These are phyloP conservation scores for Columba livia DNA, from an alignment of 2,113 vertebrate genomes.

Conservation along the genomic window DNA sequence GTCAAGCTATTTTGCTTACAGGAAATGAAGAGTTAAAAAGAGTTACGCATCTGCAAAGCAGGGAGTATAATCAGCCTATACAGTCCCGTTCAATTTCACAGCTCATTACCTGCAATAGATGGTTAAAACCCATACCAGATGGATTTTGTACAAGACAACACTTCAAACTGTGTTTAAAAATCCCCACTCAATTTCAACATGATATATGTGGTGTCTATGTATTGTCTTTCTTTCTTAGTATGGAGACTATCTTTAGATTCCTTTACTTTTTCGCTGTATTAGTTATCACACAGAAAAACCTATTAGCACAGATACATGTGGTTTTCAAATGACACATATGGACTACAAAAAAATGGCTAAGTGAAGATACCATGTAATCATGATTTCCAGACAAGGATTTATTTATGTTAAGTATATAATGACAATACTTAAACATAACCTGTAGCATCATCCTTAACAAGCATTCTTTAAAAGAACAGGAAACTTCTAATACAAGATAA, in stretches of 20 bases:
- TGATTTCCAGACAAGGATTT: background rate
- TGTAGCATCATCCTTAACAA: background rate
- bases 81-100: conserved; percentile 34
- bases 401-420: background rate
- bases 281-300: background rate
- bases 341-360: background rate
- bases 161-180: conserved; percentile 14
- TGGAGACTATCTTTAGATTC: background rate
- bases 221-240: background rate
- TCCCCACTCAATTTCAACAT: background rate
- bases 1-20: background rate
- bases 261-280: background rate
- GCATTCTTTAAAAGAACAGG: background rate
- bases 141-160: background rate
- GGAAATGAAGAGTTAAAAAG: background rate
- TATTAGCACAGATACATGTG: background rate
- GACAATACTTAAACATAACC: background rate
- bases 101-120: conserved; percentile 27
- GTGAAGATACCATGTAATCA: background rate
- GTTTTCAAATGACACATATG: background rate
- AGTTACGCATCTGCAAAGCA: background rate
- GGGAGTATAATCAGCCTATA: background rate
- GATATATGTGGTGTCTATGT: background rate
- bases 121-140: background rate
- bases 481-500: background rate